Percentiles rank a stretch among this genome's conserved stretches.
Evolutionary conservation across 2,797 vertebrate genomes (phyloP).

Genomic region (Ctenosaura bakeri): DNA sequence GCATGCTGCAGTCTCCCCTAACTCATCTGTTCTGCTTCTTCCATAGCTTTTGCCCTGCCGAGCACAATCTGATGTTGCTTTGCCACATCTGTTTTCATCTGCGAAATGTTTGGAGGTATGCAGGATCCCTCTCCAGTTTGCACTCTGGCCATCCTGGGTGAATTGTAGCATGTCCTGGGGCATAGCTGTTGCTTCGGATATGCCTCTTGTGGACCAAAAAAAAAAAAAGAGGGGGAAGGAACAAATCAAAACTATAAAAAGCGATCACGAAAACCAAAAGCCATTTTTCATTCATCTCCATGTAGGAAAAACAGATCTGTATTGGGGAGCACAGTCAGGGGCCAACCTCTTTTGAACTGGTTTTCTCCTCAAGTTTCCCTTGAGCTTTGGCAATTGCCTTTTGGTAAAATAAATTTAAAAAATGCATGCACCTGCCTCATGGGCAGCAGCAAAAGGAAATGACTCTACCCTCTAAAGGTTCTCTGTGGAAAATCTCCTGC

Average conservation of each 20-base stretch:
- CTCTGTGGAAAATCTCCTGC: not conserved
- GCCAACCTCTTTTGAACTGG: not conserved
- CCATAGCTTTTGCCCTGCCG: no score
- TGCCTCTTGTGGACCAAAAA: not conserved
- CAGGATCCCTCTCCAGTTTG: not conserved
- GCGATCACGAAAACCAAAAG: not conserved
- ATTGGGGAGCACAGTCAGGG: not conserved
- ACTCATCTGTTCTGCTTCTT: no score
- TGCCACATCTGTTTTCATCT: no score
- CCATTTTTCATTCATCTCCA: no score
- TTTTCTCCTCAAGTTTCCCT: not conserved
- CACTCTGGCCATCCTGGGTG: not conserved
- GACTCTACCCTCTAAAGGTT: not conserved
- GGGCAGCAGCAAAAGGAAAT: not conserved
- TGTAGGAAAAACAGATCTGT: not conserved
- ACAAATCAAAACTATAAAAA: not conserved
- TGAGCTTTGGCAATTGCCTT: not conserved
- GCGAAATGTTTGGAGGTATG: no score
- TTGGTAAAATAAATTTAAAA: fast-evolving
- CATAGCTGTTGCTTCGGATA: not conserved
- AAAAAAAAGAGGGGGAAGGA: not conserved
- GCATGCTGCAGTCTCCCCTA: no score
- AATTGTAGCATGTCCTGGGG: not conserved
- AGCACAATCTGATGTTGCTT: no score
- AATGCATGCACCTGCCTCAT: slow-evolving; percentile 47